These are phyloP conservation scores for Calliopum simillimum DNA, from an alignment of 2,888 invertebrate species.

Conservation along the genomic window DNA sequence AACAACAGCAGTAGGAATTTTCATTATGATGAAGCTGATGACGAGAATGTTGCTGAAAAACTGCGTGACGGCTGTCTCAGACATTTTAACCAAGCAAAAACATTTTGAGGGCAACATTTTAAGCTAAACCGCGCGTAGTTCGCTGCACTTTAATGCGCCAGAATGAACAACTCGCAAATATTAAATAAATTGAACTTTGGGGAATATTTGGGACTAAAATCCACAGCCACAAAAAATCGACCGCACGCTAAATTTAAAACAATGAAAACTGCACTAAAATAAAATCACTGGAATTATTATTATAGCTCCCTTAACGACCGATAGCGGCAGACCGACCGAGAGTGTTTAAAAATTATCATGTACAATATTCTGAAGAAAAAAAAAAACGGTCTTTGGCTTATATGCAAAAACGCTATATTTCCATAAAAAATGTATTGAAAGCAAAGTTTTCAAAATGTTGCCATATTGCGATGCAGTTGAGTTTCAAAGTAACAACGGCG, in stretches of 20 bases:
- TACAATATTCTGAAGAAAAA: background rate
- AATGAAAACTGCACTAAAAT: conserved; percentile 3
- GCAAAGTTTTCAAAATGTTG: background rate
- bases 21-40: background rate
- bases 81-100: background rate
- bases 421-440: background rate
- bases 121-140: background rate
- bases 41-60: background rate
- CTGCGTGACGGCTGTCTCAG: background rate
- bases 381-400: too few relatives aligned
- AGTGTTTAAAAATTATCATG: conserved; percentile 12
- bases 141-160: conserved; percentile 1
- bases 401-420: background rate
- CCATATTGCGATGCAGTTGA: background rate
- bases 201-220: background rate
- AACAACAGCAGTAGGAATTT: background rate
- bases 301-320: conserved; percentile 17
- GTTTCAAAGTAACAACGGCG: background rate
- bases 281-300: conserved; percentile 8
- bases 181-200: conserved; percentile 5
- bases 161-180: background rate
- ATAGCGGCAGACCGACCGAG: background rate
- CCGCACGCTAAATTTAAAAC: conserved; percentile 8
- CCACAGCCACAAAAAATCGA: background rate
- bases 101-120: background rate